Evolutionary conservation across 2,797 vertebrate species (phyloP).

Genomic region (Aeoliscus strigatus): DNA sequence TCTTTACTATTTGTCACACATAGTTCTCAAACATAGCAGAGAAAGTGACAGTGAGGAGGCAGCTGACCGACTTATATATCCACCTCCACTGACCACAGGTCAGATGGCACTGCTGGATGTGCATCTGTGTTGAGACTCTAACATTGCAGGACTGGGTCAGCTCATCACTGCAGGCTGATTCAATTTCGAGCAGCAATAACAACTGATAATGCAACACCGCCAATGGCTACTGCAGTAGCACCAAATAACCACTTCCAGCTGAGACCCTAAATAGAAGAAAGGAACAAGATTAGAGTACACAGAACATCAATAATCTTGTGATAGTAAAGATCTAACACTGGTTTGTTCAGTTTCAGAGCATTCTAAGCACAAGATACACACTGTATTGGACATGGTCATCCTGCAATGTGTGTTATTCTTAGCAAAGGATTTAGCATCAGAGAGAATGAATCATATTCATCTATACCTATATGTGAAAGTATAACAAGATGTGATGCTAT

Average conservation of each 20-base stretch:
- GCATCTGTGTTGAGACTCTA: conserved; percentile 36
- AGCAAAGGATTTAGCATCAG: too few relatives aligned
- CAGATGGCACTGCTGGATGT: conserved; percentile 46
- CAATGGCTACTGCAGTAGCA: conserved; percentile 90
- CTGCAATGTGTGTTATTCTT: too few relatives aligned
- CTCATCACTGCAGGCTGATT: conserved; percentile 25
- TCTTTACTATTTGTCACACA: conserved; percentile 32
- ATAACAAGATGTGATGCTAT: too few relatives aligned
- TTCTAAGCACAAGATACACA: too few relatives aligned
- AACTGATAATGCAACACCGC: conserved; percentile 93
- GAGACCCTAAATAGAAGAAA: conserved; percentile 74
- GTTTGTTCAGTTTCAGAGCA: too few relatives aligned
- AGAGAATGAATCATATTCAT: too few relatives aligned
- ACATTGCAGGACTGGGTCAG: conserved; percentile 22
- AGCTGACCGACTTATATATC: conserved; percentile 26
- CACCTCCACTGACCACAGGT: conserved; percentile 11
- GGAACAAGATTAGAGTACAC: not conserved
- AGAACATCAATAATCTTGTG: conserved; percentile 8
- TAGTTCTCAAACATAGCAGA: conserved; percentile 65
- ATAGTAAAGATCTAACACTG: conserved; percentile 1
- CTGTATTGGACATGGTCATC: too few relatives aligned
- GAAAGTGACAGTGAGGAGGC: conserved; percentile 47
- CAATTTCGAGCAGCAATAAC: conserved; percentile 95
- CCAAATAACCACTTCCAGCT: conserved; percentile 99
- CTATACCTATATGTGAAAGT: too few relatives aligned